These are phyloP conservation scores for Menidia menidia DNA, from an alignment of 2,797 vertebrate species.

Conservation along the genomic window DNA sequence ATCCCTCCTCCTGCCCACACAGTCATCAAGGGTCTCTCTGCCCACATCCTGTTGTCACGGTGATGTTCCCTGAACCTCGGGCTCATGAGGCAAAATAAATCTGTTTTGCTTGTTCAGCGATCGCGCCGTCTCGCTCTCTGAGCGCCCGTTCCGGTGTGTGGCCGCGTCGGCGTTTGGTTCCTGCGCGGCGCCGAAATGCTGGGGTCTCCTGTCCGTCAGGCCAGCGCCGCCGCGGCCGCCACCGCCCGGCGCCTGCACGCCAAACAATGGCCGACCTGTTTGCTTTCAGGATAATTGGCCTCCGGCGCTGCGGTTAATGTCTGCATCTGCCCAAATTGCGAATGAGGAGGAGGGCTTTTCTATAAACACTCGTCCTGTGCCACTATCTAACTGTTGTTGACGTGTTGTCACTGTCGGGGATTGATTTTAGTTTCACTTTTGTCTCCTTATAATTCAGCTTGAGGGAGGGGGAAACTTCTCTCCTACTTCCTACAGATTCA, in stretches of 20 bases:
- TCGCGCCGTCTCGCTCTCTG: conserved; percentile 42
- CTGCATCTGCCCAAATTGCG: background rate
- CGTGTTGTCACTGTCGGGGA: conserved; percentile 39
- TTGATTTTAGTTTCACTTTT: conserved; percentile 26
- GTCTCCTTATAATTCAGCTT: conserved; percentile 36
- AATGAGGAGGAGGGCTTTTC: background rate
- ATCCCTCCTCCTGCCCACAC: conserved; percentile 64
- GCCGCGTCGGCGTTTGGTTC: conserved; percentile 10
- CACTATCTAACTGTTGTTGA: conserved; percentile 27
- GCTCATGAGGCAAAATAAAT: conserved; percentile 54
- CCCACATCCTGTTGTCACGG: conserved; percentile 73
- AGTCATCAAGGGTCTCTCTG: conserved; percentile 63
- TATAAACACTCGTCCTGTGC: conserved; percentile 11
- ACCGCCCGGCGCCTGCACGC: background rate
- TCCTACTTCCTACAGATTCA: conserved; percentile 37
- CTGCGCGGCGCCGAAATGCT: background rate
- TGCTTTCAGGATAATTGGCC: conserved; percentile 2
- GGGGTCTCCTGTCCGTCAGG: background rate
- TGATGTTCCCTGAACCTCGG: conserved; percentile 58
- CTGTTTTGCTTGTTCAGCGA: conserved; percentile 22
- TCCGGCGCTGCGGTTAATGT: background rate
- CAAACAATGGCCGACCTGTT: background rate
- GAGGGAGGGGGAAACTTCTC: conserved; percentile 32
- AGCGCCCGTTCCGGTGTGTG: conserved; percentile 7
- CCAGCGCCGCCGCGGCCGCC: background rate